phyloP scores from a whole-genome alignment of 2,797 vertebrate genomes.

The Pseudomugil tenellus region DNA sequence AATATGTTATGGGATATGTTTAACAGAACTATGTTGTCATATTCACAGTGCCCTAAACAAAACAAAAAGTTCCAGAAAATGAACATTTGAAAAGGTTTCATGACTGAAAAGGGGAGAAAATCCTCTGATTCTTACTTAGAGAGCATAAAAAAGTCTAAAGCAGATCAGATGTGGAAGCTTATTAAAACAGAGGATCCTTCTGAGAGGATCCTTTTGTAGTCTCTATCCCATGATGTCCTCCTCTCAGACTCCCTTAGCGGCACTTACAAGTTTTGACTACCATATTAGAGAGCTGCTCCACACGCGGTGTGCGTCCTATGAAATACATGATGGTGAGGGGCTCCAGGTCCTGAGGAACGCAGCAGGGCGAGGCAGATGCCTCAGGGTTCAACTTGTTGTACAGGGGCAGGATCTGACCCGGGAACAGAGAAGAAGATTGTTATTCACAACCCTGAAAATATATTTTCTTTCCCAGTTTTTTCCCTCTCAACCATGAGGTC shows the following conservation, averaged over 20 bases:
- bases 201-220: conserved; percentile 38
- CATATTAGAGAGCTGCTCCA: conserved; percentile 89
- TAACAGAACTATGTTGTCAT: conserved; percentile 59
- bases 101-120: conserved; percentile 37
- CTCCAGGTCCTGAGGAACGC: conserved; percentile 87
- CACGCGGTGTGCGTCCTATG: conserved; percentile 83
- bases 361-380: conserved; percentile 86
- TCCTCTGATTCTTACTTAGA: conserved; percentile 45
- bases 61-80: conserved; percentile 51
- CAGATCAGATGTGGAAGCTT: conserved; percentile 37
- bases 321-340: conserved; percentile 88
- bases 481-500: conserved; percentile 1
- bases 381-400: conserved; percentile 88
- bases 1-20: conserved; percentile 49
- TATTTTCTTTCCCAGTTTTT: neutral
- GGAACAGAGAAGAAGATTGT: conserved; percentile 9
- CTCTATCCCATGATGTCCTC: conserved; percentile 30
- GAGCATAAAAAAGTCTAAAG: conserved; percentile 48
- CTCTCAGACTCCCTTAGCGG: conserved; percentile 68
- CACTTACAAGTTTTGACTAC: conserved; percentile 87
- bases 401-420: conserved; percentile 82
- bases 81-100: conserved; percentile 33
- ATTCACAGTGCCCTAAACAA: conserved; percentile 67
- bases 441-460: neutral
- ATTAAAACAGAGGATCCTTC: conserved; percentile 45